Percentiles rank a stretch among this genome's conserved stretches.
Conservation (phyloP, 2,888 invertebrate species). For the Hedya salicella region DNA sequence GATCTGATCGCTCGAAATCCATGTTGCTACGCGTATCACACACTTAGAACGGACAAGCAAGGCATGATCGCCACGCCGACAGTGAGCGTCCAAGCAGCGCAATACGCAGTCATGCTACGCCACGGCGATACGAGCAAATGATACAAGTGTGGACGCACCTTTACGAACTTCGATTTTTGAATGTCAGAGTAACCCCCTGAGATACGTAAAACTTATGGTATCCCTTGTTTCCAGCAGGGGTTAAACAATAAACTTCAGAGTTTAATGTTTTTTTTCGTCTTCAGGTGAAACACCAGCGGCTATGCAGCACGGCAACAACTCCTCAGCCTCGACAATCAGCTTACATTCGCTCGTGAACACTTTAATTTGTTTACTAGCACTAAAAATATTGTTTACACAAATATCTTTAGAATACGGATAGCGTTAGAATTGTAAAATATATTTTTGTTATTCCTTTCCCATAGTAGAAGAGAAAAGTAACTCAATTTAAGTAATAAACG, state of each 20-base stretch:
- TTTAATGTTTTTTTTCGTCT: slow-evolving; percentile 49
- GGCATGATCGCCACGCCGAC: too few relatives aligned
- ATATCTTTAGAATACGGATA: slow-evolving; percentile 66
- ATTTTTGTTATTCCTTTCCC: slow-evolving; percentile 30
- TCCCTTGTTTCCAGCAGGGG: too few relatives aligned
- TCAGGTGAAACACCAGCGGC: slow-evolving; percentile 90
- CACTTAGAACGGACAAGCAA: too few relatives aligned
- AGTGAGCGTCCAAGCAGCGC: too few relatives aligned
- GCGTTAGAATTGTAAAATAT: slow-evolving; percentile 48
- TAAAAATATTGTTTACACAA: slow-evolving; percentile 56
- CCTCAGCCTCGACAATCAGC: slow-evolving; percentile 55
- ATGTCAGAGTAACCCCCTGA: too few relatives aligned
- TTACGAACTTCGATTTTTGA: too few relatives aligned
- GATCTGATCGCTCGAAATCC: too few relatives aligned
- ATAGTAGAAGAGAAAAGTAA: slow-evolving; percentile 21
- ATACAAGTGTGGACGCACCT: too few relatives aligned
- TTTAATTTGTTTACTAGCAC: slow-evolving; percentile 48
- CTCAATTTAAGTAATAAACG: background rate
- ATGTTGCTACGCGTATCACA: too few relatives aligned
- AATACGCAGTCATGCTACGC: too few relatives aligned
- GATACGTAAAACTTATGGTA: too few relatives aligned
- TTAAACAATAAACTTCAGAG: background rate
- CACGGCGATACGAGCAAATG: too few relatives aligned
- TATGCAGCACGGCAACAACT: slow-evolving; percentile 89
- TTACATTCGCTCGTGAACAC: slow-evolving; percentile 53